Evolutionary conservation across 2,888 invertebrate genomes (phyloP), one percentile per base, ranked within the genome.

Genomic region (Marronus borbonicus): DNA sequence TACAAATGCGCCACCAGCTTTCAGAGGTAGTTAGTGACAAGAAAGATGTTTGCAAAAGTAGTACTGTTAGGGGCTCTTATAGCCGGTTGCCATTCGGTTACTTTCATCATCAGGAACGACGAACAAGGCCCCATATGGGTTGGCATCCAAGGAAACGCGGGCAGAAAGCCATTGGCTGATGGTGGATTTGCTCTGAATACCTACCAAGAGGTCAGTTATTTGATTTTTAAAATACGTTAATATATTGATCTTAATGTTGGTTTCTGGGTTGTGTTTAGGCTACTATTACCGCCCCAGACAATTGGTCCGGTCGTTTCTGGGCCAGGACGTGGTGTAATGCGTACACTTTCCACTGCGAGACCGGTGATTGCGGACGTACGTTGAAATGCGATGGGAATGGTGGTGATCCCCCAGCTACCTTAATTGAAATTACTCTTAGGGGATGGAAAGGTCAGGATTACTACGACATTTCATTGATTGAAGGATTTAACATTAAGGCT

Each of bases 381-480:
- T 77, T 89, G 5, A 83, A 88, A 81, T 90, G 90, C 81, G 81
- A 80, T n/a, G 90, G 90, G 17, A 86, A 85, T 31, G 89, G 89
- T 28, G 89, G 89, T 24, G 84, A 81, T 20, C 88, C 89, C 5
- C 89, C 90, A 76, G 89, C 84, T 4, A 85, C 89, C 5, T 82
- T 90, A 4, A 88, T 88, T 10, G 89, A 90, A 83, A 88, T 90
- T 78, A 89, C 89, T 1, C 82, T 89, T 17, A 86, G 85, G 74
- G 88, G 87, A 2, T 83, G 80, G 49, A 86, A 85, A 62, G 86
- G 87, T 50, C 82, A 85, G 77, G 90, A 90, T 83, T 90, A 86
- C 84, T 91, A 91, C 83, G 90, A 90, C 81, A 85, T 91, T 76
- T 89, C 89, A 20, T 83, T 90, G 50, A 90, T 90, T 17, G 90